Evolutionary conservation across 1,140 invertebrate genomes (phyloP), one percentile per base, ranked within the genome.

Genomic region (Aphidius gifuensis): DNA sequence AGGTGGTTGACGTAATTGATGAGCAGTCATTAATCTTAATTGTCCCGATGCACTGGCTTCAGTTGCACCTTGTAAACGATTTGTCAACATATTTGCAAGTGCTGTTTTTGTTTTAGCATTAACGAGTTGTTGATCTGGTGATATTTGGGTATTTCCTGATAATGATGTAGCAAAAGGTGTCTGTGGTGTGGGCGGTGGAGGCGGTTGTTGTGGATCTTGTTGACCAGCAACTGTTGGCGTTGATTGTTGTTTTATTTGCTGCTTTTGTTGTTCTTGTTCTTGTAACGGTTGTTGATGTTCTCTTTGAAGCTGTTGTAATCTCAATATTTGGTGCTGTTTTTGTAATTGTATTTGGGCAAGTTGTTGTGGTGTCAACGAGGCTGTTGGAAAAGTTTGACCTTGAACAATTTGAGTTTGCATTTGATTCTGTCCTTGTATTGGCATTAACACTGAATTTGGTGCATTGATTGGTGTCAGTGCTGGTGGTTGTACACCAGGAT

Each of bases 71-170:
- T 92, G 90, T 43, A 97, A 81, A 49, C 94, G 85, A 73, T 89
- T 96, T 68, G 90, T 97, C 53, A 98, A 82, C 89, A 97, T 93
- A 78, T 96, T 96, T 6, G 95, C 94, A 23, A 98, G 80, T 0
- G 95, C 95, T 2, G 94, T 97, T 83, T 97, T 98, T 6, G 95
- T 96, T 78, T 95, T 95, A 0, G 92, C 86, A 73, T 93, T 94
- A n/a, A 90, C 81, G 38, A 87, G 70, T 45, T 85, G 82, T 59
- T 80, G 81, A 69, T 80, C 82, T 60, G 73, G 70, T n/a, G 73
- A 71, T 60, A 81, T 76, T 38, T 79, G 77, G 23, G 74, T 65
- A 46, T 73, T 85, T 62, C 68, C 80, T 58, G 69, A 77, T 64
- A 69, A 71, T 32, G 23, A 32, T 32, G 23, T 32, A 32, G 23